Base-by-base conservation (phyloP, 1,140 invertebrate genomes). In the Branchinecta lynchi region DNA sequence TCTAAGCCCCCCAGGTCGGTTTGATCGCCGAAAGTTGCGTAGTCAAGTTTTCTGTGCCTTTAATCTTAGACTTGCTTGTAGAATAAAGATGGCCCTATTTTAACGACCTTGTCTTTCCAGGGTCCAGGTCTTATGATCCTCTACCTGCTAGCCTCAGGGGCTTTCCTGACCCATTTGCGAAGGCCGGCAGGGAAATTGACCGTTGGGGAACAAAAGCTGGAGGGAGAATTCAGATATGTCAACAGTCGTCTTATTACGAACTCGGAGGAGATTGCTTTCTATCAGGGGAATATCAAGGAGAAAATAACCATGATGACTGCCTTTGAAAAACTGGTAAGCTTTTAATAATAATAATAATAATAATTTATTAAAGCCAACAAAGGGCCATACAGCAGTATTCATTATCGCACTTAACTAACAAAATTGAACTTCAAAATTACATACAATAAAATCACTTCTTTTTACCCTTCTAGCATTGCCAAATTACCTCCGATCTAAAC, bases 211-310 rank as follows among this genome's bases (percentile, higher is more conserved):
- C 96, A 98, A 80, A 90, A 92, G 78, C 79, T 98, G 9, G 96
- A 99, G 81, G 96, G 96, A 71, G 95, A 99, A 83, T 96, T 94
- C 79, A 85, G 96, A 76, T 96, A 93, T 76, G 92, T 98, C 21
- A 96, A 98, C 79, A 93, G 93, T 8, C 82, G 96, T 44, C 80
- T 99, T 7, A 98, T 98, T 65, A 94, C 93, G 0, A 97, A 98
- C 79, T 93, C 93, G 20, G 96, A 99, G 81, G 96, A 99, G 81
- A 86, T 98, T 71, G 95, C 96, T 3, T 99, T 98, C 79, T 98
- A 98, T 78, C 84, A 94, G 80, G 94, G 94, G 73, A 94, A 93
- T 75, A 81, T 83, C 66, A 84, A 91, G 45, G 96, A 98, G 79
- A 90, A 93, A 77, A 78, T 88, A 20, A 97, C 89, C 0, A 79